Base-by-base conservation (phyloP, 2,888 invertebrate species). In the Volucella zonaria region DNA sequence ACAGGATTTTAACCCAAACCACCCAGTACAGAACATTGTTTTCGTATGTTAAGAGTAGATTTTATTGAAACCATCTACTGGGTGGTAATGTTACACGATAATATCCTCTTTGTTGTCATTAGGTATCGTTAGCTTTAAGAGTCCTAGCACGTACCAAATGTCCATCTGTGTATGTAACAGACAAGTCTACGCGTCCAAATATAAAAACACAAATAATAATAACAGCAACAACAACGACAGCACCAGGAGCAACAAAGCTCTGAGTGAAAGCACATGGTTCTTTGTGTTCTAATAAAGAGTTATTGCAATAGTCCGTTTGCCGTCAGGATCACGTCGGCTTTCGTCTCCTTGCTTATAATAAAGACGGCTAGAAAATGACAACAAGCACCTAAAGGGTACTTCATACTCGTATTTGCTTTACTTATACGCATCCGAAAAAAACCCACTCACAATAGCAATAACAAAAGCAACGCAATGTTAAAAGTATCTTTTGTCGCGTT, bases 211-310 rank as follows among this genome's bases (percentile, higher is more conserved):
- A 40, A 45, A 56, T 23, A 38, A 47, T 12, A 40, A 49, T 31
- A 31, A 6, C 6, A 31, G 31, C 31, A 18, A 49, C 58, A 71
- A 56, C 2, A 38, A 23, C 47, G 15, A 59, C 18, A 38, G 52
- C 61, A 38, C n/a, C 40, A 18, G 23, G 6, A 56, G 40, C 11
- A 38, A 12, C 45, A 40, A 11, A 12, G 47, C 14, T 31, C 58
- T 58, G 23, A 43, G 49, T 71, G 71, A 68, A 51, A 68, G 52
- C 83, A 77, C 81, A 81, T 68, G 58, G 73, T 68, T 81, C 73
- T 73, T 81, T 85, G 81, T 85, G 76, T 64, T 81, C 73, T 85
- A 81, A 85, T 81, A 85, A 85, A 85, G 81, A 81, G 73, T 85
- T 81, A 85, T 85, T 73, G 73, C 68, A 58, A 68, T 45, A 68